Base-by-base conservation (phyloP, 2,888 invertebrate species). In the Siphonodentalium dalli region DNA sequence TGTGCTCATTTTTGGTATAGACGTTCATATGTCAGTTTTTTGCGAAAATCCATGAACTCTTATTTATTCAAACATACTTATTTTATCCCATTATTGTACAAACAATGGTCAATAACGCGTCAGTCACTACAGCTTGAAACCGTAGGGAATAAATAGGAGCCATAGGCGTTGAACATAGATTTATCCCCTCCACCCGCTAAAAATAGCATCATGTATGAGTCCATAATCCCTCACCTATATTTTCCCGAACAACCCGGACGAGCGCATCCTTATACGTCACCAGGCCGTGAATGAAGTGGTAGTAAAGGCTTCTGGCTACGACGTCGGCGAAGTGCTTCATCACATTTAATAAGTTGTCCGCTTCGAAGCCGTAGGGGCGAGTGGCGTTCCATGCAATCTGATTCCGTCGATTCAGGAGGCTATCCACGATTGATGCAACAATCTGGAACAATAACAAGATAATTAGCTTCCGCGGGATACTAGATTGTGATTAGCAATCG, bases 311-410 rank as follows among this genome's bases (percentile, higher is more conserved):
- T 27, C 66, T 61, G 13, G 71, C 65, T 11, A 73, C 60, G 31
- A 72, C 70, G 39, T 69, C 62, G 5, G 72, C 67, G 51, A 77
- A 73, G 11, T 64, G 58, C 27, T 74, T 67, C 61, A 80, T 65
- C 3, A 73, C 70, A 31, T 63, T 53, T 56, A 80, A 61, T 7
- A 81, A 63, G 35, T 69, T 68, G 48, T 77, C 75, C 0, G 75
- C 77, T 57, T 79, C 78, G 15, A 68, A 66, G 3, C 80, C 81
- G 0, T 68, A 66, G 0, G 79, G 81, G 15, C 60, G 61, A 2
- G 77, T 79, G 20, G 70, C 72, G 43, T 71, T 70, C 82, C 82
- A 82, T 1, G 73, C 79, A 0, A 56, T 59, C 8, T 70, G 72
- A 54, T 81, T 75, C 40, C 65, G 65, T 5, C 64, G 54, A 39